Evolutionary conservation across 2,113 vertebrate species (phyloP).

Genomic region (Apistogramma diplotaenia): DNA sequence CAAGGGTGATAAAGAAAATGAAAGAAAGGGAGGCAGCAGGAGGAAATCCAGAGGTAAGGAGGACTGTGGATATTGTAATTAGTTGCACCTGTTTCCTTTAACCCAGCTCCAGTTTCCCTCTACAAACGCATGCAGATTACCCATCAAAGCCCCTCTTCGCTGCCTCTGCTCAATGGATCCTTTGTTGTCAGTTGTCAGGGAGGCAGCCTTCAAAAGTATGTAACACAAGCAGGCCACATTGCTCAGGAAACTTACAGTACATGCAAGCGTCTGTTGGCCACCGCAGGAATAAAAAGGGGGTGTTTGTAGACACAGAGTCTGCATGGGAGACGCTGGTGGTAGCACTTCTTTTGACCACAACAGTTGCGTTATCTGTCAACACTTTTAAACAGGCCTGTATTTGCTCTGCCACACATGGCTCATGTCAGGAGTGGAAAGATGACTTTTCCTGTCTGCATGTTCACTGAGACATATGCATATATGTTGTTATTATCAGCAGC

Average conservation of each 20-base stretch:
- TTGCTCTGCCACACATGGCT: neutral
- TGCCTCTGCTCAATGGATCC: constrained; percentile 75
- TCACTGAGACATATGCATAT: neutral
- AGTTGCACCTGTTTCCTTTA: constrained; percentile 84
- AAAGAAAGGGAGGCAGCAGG: constrained; percentile 46
- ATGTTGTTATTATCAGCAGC: neutral
- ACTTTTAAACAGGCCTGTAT: constrained; percentile 1
- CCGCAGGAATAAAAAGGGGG: constrained; percentile 35
- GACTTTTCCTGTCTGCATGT: neutral
- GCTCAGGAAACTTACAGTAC: constrained; percentile 67
- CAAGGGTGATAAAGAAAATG: constrained; percentile 56
- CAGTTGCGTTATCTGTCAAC: constrained; percentile 52
- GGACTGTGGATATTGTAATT: constrained; percentile 76
- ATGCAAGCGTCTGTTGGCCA: constrained; percentile 49
- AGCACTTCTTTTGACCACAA: constrained; percentile 42
- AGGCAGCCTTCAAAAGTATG: constrained; percentile 71
- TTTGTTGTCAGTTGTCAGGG: constrained; percentile 80
- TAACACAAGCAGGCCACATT: constrained; percentile 67
- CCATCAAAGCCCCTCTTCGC: constrained; percentile 75
- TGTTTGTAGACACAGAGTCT: constrained; percentile 45
- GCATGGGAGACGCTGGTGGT: constrained; percentile 17
- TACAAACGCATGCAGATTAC: constrained; percentile 80
- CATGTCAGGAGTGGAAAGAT: neutral
- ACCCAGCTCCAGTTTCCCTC: constrained; percentile 76
- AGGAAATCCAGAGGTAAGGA: constrained; percentile 67